These are phyloP conservation scores for Alsophila aescularia DNA, from an alignment of 2,888 invertebrate species.

Conservation along the genomic window DNA sequence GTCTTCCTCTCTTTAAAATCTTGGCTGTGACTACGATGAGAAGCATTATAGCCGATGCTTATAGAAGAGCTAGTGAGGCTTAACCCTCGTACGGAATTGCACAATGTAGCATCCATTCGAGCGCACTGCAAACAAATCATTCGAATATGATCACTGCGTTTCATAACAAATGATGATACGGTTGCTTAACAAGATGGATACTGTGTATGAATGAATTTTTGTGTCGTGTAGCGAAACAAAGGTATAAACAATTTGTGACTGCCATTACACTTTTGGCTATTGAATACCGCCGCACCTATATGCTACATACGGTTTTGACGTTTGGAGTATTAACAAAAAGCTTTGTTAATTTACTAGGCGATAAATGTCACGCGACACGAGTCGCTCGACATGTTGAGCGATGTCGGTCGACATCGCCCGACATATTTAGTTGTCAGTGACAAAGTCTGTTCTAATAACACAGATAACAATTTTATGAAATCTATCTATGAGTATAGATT, in stretches of 20 bases:
- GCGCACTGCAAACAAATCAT: slow-evolving; percentile 42
- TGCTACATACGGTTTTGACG: slow-evolving; percentile 38
- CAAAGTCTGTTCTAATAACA: no score
- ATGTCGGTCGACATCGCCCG: no score
- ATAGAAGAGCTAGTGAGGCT: background rate
- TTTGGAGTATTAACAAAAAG: background rate
- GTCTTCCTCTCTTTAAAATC: no score
- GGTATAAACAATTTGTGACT: slow-evolving; percentile 70
- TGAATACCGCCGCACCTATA: slow-evolving; percentile 47
- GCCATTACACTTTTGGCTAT: slow-evolving; percentile 55
- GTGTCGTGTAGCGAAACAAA: slow-evolving; percentile 66
- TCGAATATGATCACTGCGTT: slow-evolving; percentile 47
- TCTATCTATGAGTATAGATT: no score
- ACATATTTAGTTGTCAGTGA: no score
- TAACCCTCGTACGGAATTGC: slow-evolving; percentile 17
- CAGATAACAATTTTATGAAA: no score
- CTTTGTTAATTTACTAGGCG: no score
- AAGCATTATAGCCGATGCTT: no score
- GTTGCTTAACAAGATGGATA: slow-evolving; percentile 75
- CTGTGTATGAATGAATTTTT: slow-evolving; percentile 66
- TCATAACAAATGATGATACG: slow-evolving; percentile 69
- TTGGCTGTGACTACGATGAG: no score
- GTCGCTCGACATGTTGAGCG: no score
- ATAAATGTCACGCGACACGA: no score
- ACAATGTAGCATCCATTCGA: slow-evolving; percentile 32